Percentiles rank a stretch among this genome's conserved stretches.
These are phyloP conservation scores for Lycopodina hypogea DNA, from an alignment of 37 sponge, comb jelly and placozoan species.

Conservation along the genomic window DNA sequence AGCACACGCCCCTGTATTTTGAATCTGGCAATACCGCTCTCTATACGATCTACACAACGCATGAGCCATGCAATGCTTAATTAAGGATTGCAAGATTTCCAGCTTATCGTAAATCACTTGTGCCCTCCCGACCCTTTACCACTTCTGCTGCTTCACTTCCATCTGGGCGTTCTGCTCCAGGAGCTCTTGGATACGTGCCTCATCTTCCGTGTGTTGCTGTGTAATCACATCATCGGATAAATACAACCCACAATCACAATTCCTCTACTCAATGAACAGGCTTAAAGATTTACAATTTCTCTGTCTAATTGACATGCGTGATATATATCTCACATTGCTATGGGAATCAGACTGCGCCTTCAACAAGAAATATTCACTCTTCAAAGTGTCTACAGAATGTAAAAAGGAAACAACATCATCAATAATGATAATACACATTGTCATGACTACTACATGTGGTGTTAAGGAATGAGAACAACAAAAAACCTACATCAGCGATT, in stretches of 20 bases:
- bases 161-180: constrained; percentile 83
- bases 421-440: background rate
- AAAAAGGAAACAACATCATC: background rate
- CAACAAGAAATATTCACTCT: constrained; percentile 55
- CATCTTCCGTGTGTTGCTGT: constrained; percentile 64
- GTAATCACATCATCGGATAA: no score
- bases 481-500: no score
- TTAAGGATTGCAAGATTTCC: no score
- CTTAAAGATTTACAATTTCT: no score
- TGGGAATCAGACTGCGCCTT: constrained; percentile 66
- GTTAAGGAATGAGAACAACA: no score
- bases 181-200: constrained; percentile 61
- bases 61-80: no score
- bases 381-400: constrained; percentile 32
- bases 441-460: no score
- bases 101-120: no score
- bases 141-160: constrained; percentile 69
- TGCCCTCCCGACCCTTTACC: constrained; percentile 28
- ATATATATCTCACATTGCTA: constrained; percentile 65
- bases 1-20: no score
- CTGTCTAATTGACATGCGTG: no score
- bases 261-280: background rate
- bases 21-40: no score
- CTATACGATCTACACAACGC: no score
- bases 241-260: background rate